Evolutionary conservation across 2,888 invertebrate species (phyloP), one percentile per base, ranked within the genome.

Genomic region (Hetaerina titia): DNA sequence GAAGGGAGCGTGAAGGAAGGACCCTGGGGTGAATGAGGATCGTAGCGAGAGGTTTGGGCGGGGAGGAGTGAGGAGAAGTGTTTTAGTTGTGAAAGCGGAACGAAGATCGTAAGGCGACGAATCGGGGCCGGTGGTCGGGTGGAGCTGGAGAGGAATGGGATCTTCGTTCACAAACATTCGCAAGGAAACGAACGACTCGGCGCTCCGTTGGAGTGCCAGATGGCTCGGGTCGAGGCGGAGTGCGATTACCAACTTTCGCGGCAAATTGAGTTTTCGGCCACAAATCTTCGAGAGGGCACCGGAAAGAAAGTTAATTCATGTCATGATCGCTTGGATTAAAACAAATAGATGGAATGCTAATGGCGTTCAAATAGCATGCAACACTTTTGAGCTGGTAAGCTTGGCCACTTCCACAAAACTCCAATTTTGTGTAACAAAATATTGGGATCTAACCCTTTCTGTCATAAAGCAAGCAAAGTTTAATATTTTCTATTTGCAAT

Each of bases 261-360:
- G 56, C 11, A n/a, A 58, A n/a, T 58, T 89, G 89, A 56, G 58
- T 89, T 89, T 56, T 56, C n/a, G 89, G 89, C 89, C 89, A 57
- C 89, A 56, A 89, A 89, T 89, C 57, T 57, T 58, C n/a, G 19
- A 45, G 56, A 56, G n/a, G 89, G 6, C 11, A 22, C n/a, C 22
- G 56, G 22, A 89, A 89, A 58, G 89, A 89, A 89, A 58, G 22
- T 89, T 19, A 22, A 89, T 89, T 89, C 89, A 57, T 58, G 81
- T 81, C 81, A 31, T 11, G 81, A 81, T 19, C 19, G 31, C 81
- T 13, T 31, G 81, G 5, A 31, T 31, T 31, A 11, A 11, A 69
- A 69, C 8, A 81, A 81, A 31, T 5, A 31, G 22, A 81, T 31
- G 81, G 69, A 31, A 81, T 31, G 81, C 81, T 81, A 81, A 81